phyloP scores from a whole-genome alignment of 2,888 invertebrate species.

The Cheilosia vulpina region DNA sequence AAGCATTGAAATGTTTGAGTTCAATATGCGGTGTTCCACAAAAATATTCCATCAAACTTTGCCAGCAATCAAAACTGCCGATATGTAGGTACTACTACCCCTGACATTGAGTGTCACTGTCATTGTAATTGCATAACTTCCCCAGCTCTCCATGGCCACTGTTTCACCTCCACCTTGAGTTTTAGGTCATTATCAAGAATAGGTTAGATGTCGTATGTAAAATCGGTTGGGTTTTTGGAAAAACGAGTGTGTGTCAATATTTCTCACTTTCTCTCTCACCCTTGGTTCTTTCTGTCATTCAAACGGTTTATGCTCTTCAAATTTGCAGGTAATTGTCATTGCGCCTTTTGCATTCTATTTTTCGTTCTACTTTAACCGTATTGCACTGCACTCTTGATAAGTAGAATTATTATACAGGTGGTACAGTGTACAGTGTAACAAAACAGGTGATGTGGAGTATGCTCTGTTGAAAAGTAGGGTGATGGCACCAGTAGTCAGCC shows the following conservation, averaged over 20 bases:
- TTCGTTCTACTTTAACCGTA: background rate
- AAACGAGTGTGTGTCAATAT: no score
- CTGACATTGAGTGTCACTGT: conserved; percentile 34
- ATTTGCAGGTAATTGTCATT: no score
- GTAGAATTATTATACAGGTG: conserved; percentile 5
- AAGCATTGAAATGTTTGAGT: no score
- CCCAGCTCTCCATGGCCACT: background rate
- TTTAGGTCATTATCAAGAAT: conserved; percentile 20
- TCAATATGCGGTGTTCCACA: background rate
- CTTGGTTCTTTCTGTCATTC: background rate
- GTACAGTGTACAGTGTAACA: background rate
- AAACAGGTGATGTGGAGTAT: conserved; percentile 9
- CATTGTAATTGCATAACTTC: conserved; percentile 24
- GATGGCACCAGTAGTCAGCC: no score
- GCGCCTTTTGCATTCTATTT: background rate
- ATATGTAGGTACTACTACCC: background rate
- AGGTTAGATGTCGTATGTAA: background rate
- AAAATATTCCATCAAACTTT: background rate
- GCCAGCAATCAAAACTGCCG: background rate
- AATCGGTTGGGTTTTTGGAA: background rate
- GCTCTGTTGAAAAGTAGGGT: conserved; percentile 4
- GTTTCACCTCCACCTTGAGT: background rate
- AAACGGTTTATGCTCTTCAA: no score
- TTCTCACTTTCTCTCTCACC: background rate
- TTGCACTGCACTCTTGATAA: conserved; percentile 4